Base-by-base conservation (phyloP, 2,797 vertebrate genomes). In the Hirundo rustica region DNA sequence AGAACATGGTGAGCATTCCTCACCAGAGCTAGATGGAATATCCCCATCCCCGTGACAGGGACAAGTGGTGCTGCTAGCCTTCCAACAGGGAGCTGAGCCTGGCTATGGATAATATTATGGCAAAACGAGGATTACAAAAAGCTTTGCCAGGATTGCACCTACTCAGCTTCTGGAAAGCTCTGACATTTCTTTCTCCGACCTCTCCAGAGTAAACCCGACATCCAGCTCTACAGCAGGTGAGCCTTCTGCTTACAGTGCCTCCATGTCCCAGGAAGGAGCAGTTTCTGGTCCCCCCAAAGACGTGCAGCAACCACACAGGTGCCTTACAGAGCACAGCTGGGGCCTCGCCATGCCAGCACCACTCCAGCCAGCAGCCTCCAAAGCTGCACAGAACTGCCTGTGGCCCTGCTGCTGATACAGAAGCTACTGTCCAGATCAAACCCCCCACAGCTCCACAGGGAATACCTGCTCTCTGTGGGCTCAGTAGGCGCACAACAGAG, bases 321-420 rank as follows among this genome's bases (percentile, higher is more conserved):
- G 34, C 29, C 38, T 34, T 10, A 8, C 13, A 5, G 20, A 19
- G 38, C 47, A 58, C 10, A 25, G 60, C 20, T n/a, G 38, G 40
- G 36, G 38, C 13, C 20, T 42, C 36, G 13, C 36, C 13, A 0
- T 1, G 5, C 14, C 16, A 36, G 30, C 36, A 11, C 1, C 4
- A 7, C 47, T 55, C 11, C 12, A 38, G 58, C 18, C 42, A 16
- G 9, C 50, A 38, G 44, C 8, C n/a, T 26, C 58, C 22, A 20
- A 13, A 44, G 51, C 29, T 0, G 1, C 2, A 34, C 9, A 3
- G 21, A 42, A 25, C 19, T 11, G 10, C 21, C 54, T 40, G 8
- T 1, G 8, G 67, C 62, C 13, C 13, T 18, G 19, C n/a, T 38
- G 64, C 36, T 15, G 47, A 22, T 0, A 40, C 16, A 50, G 17